Conservation (phyloP, 2,888 invertebrate species). For the Netelia virgata region DNA sequence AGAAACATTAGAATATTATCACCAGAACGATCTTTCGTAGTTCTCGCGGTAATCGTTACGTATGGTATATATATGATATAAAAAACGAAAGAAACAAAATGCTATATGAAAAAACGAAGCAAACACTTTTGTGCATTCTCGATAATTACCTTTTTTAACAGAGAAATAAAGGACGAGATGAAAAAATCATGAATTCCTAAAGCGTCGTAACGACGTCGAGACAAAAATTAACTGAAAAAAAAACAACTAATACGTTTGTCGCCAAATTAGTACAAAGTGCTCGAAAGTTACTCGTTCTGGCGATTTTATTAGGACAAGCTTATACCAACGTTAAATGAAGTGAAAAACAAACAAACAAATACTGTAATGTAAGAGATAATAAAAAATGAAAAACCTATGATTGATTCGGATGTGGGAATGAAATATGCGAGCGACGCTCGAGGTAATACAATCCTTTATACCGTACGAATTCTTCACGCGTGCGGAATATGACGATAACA, state of each 20-base stretch:
- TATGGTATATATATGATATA: slow-evolving; percentile 40
- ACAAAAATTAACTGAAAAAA: slow-evolving; percentile 17
- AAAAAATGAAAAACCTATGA: slow-evolving; percentile 56
- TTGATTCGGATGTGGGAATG: not conserved
- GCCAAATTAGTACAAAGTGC: slow-evolving; percentile 68
- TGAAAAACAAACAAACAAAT: slow-evolving; percentile 67
- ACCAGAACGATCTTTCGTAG: slow-evolving; percentile 57
- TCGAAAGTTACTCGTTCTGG: slow-evolving; percentile 70
- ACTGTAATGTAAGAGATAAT: slow-evolving; percentile 75
- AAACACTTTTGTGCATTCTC: slow-evolving; percentile 32
- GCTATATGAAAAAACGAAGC: slow-evolving; percentile 4
- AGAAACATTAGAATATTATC: slow-evolving; percentile 54
- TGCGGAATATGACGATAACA: not conserved
- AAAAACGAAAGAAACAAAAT: slow-evolving; percentile 11
- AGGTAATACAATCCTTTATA: not conserved
- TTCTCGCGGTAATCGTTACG: slow-evolving; percentile 58
- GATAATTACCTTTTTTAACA: slow-evolving; percentile 49
- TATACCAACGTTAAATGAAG: slow-evolving; percentile 72
- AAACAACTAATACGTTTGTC: slow-evolving; percentile 36
- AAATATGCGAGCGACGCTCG: not conserved
- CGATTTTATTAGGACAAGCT: slow-evolving; percentile 75
- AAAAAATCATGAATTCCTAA: slow-evolving; percentile 3
- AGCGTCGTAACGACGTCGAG: slow-evolving; percentile 12
- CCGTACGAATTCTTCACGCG: slow-evolving; percentile 5
- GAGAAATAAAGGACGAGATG: slow-evolving; percentile 12